These are phyloP conservation scores for Maniola hyperantus DNA, from an alignment of 2,888 invertebrate species.

Conservation along the genomic window DNA sequence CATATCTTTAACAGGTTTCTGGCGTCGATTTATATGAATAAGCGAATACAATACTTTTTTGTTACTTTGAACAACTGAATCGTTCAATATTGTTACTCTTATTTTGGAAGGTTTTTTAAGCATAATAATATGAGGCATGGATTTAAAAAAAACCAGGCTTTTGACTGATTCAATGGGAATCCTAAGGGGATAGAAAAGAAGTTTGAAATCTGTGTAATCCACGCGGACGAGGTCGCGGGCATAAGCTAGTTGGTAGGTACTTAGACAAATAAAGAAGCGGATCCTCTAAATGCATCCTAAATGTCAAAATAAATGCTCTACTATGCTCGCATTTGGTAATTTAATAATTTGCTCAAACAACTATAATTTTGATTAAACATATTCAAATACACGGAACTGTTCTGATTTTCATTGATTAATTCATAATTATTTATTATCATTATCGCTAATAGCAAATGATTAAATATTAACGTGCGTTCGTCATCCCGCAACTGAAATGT, in stretches of 20 bases:
- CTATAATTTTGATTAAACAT: constrained; percentile 1
- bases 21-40: constrained; percentile 7
- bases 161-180: too few relatives aligned
- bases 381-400: constrained; percentile 16
- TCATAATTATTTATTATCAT: constrained; percentile 4
- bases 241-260: too few relatives aligned
- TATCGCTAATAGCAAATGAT: constrained; percentile 15
- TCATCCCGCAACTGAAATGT: constrained; percentile 13
- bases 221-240: too few relatives aligned
- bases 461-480: constrained; percentile 15
- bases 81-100: background rate
- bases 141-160: too few relatives aligned
- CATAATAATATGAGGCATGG: too few relatives aligned
- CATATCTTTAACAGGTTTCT: constrained; percentile 22
- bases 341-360: background rate
- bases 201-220: too few relatives aligned
- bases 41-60: constrained; percentile 1
- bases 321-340: too few relatives aligned
- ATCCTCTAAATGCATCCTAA: too few relatives aligned
- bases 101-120: too few relatives aligned
- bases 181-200: too few relatives aligned
- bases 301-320: background rate
- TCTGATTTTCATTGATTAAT: constrained; percentile 19
- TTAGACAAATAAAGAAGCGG: too few relatives aligned
- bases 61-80: background rate